phyloP scores from a whole-genome alignment of 2,797 vertebrate genomes.

The Nothura maculosa region DNA sequence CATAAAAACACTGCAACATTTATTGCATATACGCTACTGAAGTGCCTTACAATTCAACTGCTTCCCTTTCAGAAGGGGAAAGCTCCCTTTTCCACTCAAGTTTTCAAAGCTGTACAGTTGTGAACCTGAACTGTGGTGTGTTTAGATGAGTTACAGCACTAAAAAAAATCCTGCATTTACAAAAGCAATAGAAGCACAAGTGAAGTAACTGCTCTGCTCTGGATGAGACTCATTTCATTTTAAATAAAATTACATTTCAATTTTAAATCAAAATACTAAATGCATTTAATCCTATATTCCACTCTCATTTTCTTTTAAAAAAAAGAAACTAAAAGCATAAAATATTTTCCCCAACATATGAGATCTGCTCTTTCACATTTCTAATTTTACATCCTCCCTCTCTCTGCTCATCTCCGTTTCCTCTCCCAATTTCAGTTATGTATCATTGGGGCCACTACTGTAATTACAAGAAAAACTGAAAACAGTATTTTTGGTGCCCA shows the following conservation, averaged over 20 bases:
- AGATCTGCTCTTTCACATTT: neutral
- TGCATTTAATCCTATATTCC: neutral
- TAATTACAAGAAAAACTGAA: neutral
- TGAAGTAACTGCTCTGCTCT: neutral
- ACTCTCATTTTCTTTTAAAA: neutral
- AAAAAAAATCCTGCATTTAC: neutral
- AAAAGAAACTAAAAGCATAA: neutral
- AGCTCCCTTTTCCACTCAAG: neutral
- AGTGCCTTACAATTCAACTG: neutral
- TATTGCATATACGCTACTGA: fast-evolving
- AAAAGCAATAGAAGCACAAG: neutral
- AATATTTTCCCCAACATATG: neutral
- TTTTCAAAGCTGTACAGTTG: neutral
- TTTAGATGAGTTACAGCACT: neutral
- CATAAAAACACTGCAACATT: neutral
- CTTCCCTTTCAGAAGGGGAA: neutral
- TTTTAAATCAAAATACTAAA: neutral
- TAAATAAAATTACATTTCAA: neutral
- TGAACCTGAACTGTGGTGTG: neutral
- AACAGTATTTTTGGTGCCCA: neutral
- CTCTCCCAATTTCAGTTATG: neutral
- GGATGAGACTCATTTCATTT: neutral
- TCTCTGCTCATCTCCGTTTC: neutral
- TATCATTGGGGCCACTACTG: neutral
- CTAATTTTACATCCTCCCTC: neutral